Conservation (phyloP, 2,113 vertebrate species). For the Notechis scutatus region DNA sequence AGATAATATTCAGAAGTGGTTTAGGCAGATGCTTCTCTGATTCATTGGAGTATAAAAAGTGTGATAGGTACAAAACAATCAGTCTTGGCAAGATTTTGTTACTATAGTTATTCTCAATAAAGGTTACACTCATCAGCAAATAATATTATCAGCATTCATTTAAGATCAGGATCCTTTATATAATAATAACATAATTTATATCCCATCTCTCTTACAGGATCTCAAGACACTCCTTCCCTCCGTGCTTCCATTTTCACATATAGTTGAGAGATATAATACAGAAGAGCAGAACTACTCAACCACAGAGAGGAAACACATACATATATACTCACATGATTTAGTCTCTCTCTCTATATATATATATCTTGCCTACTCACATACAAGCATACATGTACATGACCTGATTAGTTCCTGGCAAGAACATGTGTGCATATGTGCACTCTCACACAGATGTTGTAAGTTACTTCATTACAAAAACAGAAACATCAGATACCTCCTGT, state of each 20-base stretch:
- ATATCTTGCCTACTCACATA: neutral
- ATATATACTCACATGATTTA: neutral
- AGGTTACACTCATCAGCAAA: neutral
- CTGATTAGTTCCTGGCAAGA: neutral
- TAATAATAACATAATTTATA: neutral
- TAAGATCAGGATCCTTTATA: neutral
- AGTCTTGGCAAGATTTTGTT: neutral
- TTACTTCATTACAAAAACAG: neutral
- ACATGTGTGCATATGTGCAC: neutral
- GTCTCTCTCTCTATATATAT: no score
- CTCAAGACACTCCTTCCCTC: neutral
- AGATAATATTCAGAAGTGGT: neutral
- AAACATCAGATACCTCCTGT: neutral
- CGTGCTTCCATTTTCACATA: neutral
- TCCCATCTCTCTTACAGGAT: neutral
- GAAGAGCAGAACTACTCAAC: neutral
- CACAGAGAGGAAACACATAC: neutral
- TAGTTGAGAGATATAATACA: neutral
- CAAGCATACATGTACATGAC: neutral
- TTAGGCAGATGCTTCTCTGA: neutral
- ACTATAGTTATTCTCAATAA: neutral
- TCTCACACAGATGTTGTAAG: neutral
- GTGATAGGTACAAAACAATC: neutral
- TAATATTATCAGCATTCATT: neutral
- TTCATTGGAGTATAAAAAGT: neutral